Evolutionary conservation across 2,113 vertebrate species (phyloP), one percentile per base, ranked within the genome.

Genomic region (Xiphophorus maculatus): DNA sequence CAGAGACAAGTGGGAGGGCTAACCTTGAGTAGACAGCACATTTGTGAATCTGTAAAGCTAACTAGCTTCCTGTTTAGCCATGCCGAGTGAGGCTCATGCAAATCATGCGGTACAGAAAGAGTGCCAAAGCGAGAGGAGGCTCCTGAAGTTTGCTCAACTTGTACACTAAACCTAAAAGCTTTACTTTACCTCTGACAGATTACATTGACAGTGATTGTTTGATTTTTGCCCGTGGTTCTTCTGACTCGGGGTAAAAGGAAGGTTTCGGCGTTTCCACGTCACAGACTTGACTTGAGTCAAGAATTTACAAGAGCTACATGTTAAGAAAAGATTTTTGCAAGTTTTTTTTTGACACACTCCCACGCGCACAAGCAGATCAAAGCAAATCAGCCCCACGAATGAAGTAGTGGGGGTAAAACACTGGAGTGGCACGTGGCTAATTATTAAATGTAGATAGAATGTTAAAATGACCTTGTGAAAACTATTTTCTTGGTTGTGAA

Each of bases 11-110:
- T n/a, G 5, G 1, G 40, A 28, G 42, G 76, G n/a, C 60, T 22
- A 54, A 58, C 72, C 60, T 27, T 71, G 61, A 69, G 5, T 28
- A 30, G 69, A 66, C 51, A 61, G 32, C 13, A 54, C 22, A 25
- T 64, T 6, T 76, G 70, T 77, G 73, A 35, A 70, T 61, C 63
- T 76, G 75, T 77, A 42, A 66, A 15, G 76, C 82, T 44, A 17
- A 48, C 62, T 28, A 27, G 51, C 35, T 54, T 66, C 25, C 69
- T 62, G 74, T 81, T n/a, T 28, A 62, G 77, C 68, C 84, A 85
- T 85, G 87, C 74, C 73, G 35, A 80, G 70, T 82, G 80, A 71
- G 81, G 85, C 79, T 66, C 92, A 93, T 93, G 92, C 90, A 30
- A 82, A 73, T 70, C 88, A 78, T 92, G 92, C 91, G 85, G 76